Conservation (phyloP, 2,797 vertebrate species). For the Sebastes aleutianus region DNA sequence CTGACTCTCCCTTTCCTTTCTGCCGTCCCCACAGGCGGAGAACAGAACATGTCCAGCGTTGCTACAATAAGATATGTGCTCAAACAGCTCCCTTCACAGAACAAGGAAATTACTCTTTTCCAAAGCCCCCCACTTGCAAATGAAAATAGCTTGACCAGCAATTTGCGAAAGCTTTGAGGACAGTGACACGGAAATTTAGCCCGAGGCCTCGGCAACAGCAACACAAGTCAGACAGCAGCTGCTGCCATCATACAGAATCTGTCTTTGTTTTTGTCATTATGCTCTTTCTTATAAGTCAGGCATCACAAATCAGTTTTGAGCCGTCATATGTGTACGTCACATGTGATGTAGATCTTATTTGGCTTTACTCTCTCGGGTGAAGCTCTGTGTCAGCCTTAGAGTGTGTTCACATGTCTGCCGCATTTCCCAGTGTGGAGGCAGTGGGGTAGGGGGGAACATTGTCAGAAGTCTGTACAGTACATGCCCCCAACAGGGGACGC, state of each 20-base stretch:
- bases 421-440: constrained; percentile 27
- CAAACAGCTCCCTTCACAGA: constrained; percentile 54
- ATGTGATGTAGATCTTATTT: constrained; percentile 68
- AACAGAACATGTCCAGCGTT: constrained; percentile 45
- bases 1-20: constrained; percentile 52
- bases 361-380: constrained; percentile 62
- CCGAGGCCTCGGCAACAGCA: constrained; percentile 2
- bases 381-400: constrained; percentile 47
- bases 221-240: constrained; percentile 16
- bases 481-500: constrained; percentile 38
- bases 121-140: constrained; percentile 41
- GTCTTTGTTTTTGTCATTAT: constrained; percentile 1
- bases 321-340: constrained; percentile 61
- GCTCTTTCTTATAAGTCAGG: constrained; percentile 46
- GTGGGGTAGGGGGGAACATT: not conserved
- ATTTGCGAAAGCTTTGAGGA: constrained; percentile 54
- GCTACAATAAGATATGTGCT: constrained; percentile 57
- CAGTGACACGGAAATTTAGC: constrained; percentile 45
- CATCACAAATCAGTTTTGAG: constrained; percentile 69
- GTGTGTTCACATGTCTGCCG: constrained; percentile 55
- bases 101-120: constrained; percentile 52
- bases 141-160: constrained; percentile 59
- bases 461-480: constrained; percentile 51
- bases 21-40: constrained; percentile 53
- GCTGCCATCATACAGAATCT: constrained; percentile 20